A percentile compares a stretch with the other conserved stretches of the same genome.
Conservation (phyloP, 2,113 vertebrate species). For the Ivindomyrus marchei region DNA sequence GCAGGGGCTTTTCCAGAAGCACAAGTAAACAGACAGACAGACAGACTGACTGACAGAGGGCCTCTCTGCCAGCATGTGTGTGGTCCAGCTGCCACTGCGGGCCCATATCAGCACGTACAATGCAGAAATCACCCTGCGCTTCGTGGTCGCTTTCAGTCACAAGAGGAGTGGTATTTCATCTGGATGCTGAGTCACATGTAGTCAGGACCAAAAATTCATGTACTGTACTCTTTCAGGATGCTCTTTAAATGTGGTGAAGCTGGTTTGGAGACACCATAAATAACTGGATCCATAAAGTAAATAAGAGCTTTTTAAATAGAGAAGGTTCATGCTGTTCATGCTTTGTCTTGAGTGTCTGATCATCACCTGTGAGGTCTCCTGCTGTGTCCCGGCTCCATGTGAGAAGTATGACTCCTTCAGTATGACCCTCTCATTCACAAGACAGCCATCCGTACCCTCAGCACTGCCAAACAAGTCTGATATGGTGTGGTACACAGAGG, state of each 20-base stretch:
- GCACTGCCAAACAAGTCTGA: background rate
- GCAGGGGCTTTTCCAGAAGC: background rate
- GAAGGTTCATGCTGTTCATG: background rate
- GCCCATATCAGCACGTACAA: background rate
- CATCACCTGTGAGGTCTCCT: background rate
- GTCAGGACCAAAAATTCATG: background rate
- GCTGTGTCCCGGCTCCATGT: background rate
- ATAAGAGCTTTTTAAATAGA: background rate
- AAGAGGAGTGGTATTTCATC: background rate
- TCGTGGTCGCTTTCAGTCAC: background rate
- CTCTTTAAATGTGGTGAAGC: background rate
- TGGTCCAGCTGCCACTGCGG: background rate
- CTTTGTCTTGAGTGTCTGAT: background rate
- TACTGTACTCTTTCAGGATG: background rate
- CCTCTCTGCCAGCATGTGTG: background rate
- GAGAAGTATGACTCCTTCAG: background rate
- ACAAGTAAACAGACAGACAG: background rate
- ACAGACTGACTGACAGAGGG: background rate
- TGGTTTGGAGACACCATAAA: background rate
- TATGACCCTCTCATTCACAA: background rate
- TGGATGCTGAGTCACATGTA: background rate
- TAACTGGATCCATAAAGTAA: background rate
- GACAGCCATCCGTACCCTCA: background rate
- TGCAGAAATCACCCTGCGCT: background rate
- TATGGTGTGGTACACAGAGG: background rate